Evolutionary conservation across 2,113 vertebrate species (phyloP), one percentile per base, ranked within the genome.

Genomic region (Benitochromis conjunctus): DNA sequence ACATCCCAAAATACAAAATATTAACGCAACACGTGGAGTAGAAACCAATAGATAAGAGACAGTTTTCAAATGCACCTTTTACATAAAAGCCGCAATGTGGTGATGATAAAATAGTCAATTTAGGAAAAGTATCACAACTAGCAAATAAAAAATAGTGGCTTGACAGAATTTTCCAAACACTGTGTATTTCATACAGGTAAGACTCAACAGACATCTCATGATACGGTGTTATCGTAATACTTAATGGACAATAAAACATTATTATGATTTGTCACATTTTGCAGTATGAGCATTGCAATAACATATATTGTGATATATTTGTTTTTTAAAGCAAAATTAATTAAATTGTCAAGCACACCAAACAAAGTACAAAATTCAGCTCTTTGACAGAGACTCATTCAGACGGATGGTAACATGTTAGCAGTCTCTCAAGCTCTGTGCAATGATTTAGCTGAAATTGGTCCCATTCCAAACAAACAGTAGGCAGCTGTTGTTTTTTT

Each of bases 91-190:
- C 29, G 18, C 0, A 81, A 76, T 62, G 36, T 4, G 31, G 41
- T 24, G 62, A 26, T 66, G 24, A 24, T 56, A 82, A 57, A 58
- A 79, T 60, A 53, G 41, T 19, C 7, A 4, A 21, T 83, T 74
- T 48, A 57, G n/a, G 38, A 82, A 36, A 24, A 60, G 26, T 9
- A 48, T 74, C 41, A 29, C 26, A 26, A 71, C 21, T 18, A 29
- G 48, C 0, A 71, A 26, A 26, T 48, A 1, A 29, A 64, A 48
- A 71, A 71, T 4, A 0, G 14, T 29, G 2, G 13, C n/a, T 71
- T 0, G 13, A 16, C 38, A 46, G 41, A 29, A 46, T 19, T 19
- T 19, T 62, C 9, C 58, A 36, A 62, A 62, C 34, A 62, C 1
- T 1, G 56, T 11, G 5, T 62, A 36, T 62, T 26, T 71, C 24